Evolutionary conservation across 2,888 invertebrate species (phyloP).

Genomic region (Melitaea athalia): DNA sequence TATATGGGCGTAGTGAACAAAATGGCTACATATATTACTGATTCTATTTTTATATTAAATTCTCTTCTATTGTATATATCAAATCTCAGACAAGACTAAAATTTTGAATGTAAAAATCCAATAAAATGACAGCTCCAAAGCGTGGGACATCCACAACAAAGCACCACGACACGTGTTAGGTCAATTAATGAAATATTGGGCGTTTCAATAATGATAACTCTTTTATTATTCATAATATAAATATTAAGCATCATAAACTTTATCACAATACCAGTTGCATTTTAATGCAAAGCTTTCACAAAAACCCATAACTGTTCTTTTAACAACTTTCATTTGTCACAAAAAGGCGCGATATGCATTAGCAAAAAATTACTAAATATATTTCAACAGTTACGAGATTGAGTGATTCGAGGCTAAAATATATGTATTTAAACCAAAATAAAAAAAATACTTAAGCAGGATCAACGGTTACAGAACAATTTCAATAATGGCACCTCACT

Average conservation of each 20-base stretch:
- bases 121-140: conserved; percentile 15
- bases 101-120: neutral
- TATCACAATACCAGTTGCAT: conserved; percentile 75
- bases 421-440: conserved; percentile 38
- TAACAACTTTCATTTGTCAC: conserved; percentile 14
- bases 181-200: conserved; percentile 72
- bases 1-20: neutral
- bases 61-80: neutral
- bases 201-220: conserved; percentile 65
- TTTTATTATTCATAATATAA: conserved; percentile 77
- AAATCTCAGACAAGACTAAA: neutral
- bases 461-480: conserved; percentile 62
- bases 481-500: conserved; percentile 77
- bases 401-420: conserved; percentile 22
- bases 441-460: conserved; percentile 56
- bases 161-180: conserved; percentile 48
- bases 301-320: conserved; percentile 57
- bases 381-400: conserved; percentile 37
- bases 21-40: neutral
- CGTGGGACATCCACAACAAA: conserved; percentile 20
- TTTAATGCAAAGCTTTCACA: conserved; percentile 48
- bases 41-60: neutral
- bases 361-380: conserved; percentile 7
- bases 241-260: conserved; percentile 75
- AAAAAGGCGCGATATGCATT: neutral